Conservation (phyloP, 2,113 vertebrate genomes). For the Cranoglanis bouderius region DNA sequence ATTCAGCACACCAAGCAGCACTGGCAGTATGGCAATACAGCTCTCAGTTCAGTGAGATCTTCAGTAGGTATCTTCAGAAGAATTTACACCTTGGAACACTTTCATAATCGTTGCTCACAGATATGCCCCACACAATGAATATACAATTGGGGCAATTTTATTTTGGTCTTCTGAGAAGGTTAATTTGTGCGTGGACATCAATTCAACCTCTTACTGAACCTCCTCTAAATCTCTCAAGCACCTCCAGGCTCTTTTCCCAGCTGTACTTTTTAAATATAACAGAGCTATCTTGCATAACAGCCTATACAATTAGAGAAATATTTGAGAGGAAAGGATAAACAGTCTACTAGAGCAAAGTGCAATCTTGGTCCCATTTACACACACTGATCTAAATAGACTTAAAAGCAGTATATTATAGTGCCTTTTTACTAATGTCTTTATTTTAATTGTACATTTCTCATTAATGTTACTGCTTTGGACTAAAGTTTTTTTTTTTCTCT, state of each 20-base stretch:
- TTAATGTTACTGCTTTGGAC: not conserved
- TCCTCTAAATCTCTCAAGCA: not conserved
- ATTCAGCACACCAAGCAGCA: too few species aligned
- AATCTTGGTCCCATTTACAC: not conserved
- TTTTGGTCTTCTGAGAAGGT: not conserved
- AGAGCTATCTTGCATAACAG: constrained; percentile 30
- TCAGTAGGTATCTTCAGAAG: not conserved
- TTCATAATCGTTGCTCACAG: not conserved
- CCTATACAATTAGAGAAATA: constrained; percentile 9
- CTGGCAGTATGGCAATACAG: not conserved
- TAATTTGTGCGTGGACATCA: constrained; percentile 14
- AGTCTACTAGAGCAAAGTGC: constrained; percentile 31
- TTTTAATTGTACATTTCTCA: not conserved
- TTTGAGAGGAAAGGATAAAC: constrained; percentile 31
- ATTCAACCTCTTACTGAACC: constrained; percentile 1
- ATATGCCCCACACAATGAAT: not conserved
- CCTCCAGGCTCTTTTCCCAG: constrained; percentile 26
- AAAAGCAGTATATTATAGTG: constrained; percentile 13
- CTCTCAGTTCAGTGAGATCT: not conserved
- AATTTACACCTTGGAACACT: not conserved
- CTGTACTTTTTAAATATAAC: constrained; percentile 17
- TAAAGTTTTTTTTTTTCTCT: not conserved
- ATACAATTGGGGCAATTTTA: not conserved
- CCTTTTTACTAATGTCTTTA: not conserved
- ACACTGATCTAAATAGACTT: constrained; percentile 16